These are phyloP conservation scores for Tadarida brasiliensis DNA, from an alignment of 2,797 vertebrate genomes.

Conservation along the genomic window DNA sequence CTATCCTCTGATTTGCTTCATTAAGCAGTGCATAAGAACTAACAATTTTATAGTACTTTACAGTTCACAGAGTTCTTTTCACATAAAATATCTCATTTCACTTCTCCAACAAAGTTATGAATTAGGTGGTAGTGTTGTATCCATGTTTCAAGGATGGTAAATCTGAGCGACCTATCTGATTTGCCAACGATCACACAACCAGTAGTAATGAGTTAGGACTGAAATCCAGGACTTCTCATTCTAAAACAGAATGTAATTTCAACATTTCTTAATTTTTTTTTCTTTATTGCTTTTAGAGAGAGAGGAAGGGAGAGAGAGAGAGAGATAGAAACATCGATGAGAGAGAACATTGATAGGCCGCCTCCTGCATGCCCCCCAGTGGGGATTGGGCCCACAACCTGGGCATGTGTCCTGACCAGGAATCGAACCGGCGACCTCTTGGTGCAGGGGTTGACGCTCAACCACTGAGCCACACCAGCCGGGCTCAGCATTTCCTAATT, in stretches of 20 bases:
- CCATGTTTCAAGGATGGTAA: constrained; percentile 55
- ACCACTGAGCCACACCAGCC: no score
- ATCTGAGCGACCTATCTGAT: constrained; percentile 53
- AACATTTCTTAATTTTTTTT: background rate
- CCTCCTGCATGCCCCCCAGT: no score
- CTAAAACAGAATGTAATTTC: background rate
- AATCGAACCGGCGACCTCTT: no score
- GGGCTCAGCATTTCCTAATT: background rate
- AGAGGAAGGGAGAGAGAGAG: no score
- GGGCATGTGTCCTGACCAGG: no score
- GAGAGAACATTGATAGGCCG: no score
- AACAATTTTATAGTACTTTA: constrained; percentile 67
- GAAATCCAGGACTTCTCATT: constrained; percentile 19
- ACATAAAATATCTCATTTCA: constrained; percentile 67
- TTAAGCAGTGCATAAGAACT: constrained; percentile 69
- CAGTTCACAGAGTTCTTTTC: constrained; percentile 59
- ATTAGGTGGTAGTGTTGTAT: constrained; percentile 39
- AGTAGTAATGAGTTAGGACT: constrained; percentile 10
- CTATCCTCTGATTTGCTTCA: constrained; percentile 64
- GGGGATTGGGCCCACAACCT: no score
- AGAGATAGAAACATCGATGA: no score
- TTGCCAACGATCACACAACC: constrained; percentile 12
- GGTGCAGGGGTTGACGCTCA: no score
- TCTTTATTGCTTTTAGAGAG: no score
- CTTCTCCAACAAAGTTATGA: constrained; percentile 63